Evolutionary conservation across 2,113 vertebrate species (phyloP).

Genomic region (Nothocercus julius): DNA sequence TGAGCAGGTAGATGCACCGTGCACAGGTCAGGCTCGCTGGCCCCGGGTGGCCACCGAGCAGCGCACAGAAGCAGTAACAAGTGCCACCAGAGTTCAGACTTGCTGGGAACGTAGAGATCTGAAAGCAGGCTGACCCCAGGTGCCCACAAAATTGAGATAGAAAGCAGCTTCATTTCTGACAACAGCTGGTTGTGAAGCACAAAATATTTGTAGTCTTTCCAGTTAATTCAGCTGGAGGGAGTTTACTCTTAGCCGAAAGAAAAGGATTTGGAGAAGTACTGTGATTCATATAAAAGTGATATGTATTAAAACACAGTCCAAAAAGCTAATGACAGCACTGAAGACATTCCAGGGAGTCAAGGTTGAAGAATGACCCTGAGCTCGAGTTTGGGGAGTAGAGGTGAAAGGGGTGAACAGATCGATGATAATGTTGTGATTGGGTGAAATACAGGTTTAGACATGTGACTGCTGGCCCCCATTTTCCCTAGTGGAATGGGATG

Average conservation of each 20-base stretch:
- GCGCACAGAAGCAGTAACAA: neutral
- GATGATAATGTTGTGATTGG: neutral
- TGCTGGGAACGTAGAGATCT: neutral
- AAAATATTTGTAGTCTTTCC: neutral
- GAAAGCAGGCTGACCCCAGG: neutral
- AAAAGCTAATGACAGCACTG: neutral
- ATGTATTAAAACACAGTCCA: neutral
- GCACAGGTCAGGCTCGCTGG: neutral
- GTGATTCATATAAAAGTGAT: neutral
- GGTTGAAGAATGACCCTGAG: neutral
- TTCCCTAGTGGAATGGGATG: neutral
- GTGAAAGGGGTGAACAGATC: neutral
- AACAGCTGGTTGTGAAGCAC: neutral
- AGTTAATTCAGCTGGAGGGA: neutral
- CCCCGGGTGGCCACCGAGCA: accelerated
- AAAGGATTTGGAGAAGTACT: neutral
- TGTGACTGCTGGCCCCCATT: neutral
- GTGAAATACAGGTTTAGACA: neutral
- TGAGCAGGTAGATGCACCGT: neutral
- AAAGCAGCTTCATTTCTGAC: neutral
- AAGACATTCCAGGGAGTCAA: neutral
- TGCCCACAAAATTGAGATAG: neutral
- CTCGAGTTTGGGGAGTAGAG: neutral
- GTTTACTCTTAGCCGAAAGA: neutral
- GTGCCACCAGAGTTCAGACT: neutral